Evolutionary conservation across 2,888 invertebrate species (phyloP).

Genomic region (Phortica magna): DNA sequence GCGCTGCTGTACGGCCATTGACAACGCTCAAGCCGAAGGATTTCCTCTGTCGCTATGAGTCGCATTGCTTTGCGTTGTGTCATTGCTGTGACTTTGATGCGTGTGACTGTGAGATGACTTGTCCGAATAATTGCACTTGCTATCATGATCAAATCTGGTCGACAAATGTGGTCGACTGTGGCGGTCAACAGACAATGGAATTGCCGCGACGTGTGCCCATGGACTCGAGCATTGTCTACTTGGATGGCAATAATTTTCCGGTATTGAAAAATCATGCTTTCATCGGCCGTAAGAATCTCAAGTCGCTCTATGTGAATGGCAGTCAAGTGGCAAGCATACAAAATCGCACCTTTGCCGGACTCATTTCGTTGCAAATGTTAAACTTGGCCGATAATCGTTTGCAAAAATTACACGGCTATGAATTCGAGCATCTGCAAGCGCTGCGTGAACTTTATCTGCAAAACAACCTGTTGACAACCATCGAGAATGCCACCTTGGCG

Average conservation of each 20-base stretch:
- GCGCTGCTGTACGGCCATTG: constrained; percentile 87
- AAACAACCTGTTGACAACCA: constrained; percentile 88
- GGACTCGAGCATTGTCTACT: constrained; percentile 95
- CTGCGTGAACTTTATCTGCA: constrained; percentile 91
- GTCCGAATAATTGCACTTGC: constrained; percentile 95
- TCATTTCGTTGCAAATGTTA: constrained; percentile 88
- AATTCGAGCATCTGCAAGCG: constrained; percentile 90
- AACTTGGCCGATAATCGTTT: constrained; percentile 92
- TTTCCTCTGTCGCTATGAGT: constrained; percentile 94
- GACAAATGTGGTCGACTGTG: constrained; percentile 95
- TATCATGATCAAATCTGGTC: constrained; percentile 97
- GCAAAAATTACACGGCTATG: constrained; percentile 88
- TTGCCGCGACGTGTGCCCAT: constrained; percentile 94
- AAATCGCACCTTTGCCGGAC: constrained; percentile 93
- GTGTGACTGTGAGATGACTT: constrained; percentile 98
- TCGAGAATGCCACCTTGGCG: constrained; percentile 89
- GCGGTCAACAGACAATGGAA: constrained; percentile 86
- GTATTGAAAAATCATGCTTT: constrained; percentile 93
- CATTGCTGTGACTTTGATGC: constrained; percentile 98
- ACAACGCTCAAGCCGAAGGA: constrained; percentile 89
- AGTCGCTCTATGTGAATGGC: constrained; percentile 90
- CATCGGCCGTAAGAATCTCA: constrained; percentile 94
- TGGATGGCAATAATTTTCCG: constrained; percentile 93
- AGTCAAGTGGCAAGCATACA: constrained; percentile 92
- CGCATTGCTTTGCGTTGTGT: constrained; percentile 96